Base-by-base conservation (phyloP, 2,888 invertebrate genomes). In the Agonopterix alstromeriana region DNA sequence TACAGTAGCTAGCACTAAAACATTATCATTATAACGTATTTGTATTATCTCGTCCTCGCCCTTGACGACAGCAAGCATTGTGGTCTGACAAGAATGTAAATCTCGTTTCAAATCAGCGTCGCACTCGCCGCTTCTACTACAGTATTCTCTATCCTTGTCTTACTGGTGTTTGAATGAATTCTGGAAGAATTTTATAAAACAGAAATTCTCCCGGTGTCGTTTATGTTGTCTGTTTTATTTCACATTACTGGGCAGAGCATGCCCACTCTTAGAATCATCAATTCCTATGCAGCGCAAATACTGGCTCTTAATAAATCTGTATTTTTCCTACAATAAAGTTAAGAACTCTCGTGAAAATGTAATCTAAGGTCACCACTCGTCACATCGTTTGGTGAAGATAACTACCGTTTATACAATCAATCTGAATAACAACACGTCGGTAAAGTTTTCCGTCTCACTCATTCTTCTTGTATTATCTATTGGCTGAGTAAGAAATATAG, bases 51-150 rank as follows among this genome's bases (percentile, higher is more conserved):
- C 50, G 73, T 61, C 73, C 69, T 77, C 66, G 73, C 70, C 69
- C 72, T 75, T 76, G 74, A 63, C 65, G 67, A 65, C 65, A 62
- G 27, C 58, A 53, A 58, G 57, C 63, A 53, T 55, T 60, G 59
- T 63, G 57, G 62, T 61, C 57, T 60, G 62, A 56, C 59, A 46
- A 67, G 70, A 70, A 73, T 73, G 69, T 69, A 63, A 70, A 73
- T 73, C 63, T 63, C 52, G 55, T 43, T 61, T 61, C 55, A 58
- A 57, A 63, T 56, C 57, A 55, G 46, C 53, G 56, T 50, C 53
- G 48, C 42, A 51, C 51, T 49, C 49, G 40, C 56, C 62, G 62
- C 59, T 51, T 51, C 54, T 57, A 61, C 53, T 54, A 59, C 27
- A 27, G 27, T 11, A 11, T 42, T 11, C 12, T 50, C 51, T 43